Evolutionary conservation across 2,888 invertebrate genomes (phyloP).

Genomic region (Parelbella ahira): DNA sequence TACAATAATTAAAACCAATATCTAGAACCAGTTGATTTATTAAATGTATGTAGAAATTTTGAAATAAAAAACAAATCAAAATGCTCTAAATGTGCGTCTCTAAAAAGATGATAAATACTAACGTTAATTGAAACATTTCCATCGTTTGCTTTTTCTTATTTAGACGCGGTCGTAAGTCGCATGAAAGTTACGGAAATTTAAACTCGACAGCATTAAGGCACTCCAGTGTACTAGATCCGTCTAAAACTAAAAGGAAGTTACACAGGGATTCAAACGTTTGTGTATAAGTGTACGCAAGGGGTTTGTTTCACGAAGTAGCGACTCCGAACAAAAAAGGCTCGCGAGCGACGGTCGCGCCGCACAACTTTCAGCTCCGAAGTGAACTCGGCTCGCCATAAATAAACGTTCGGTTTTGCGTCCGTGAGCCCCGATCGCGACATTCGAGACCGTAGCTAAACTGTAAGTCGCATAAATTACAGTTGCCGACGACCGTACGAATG

Average conservation of each 20-base stretch:
- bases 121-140: conserved; percentile 19
- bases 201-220: conserved; percentile 23
- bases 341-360: conserved; percentile 45
- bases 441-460: conserved; percentile 65
- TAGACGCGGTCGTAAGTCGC: conserved; percentile 8
- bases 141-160: conserved; percentile 15
- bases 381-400: conserved; percentile 73
- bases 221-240: conserved; percentile 20
- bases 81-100: neutral
- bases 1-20: too few relatives aligned
- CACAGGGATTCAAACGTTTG: conserved; percentile 22
- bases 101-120: conserved; percentile 10
- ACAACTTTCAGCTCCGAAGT: conserved; percentile 70
- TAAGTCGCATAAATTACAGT: conserved; percentile 79
- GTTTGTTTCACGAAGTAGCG: conserved; percentile 40
- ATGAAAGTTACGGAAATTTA: conserved; percentile 22
- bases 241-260: conserved; percentile 25
- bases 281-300: conserved; percentile 28
- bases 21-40: too few relatives aligned
- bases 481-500: conserved; percentile 64
- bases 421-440: conserved; percentile 75
- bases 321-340: conserved; percentile 23
- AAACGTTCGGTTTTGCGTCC: conserved; percentile 76
- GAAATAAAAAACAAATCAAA: neutral
- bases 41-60: too few relatives aligned